Percentiles rank a stretch among this genome's conserved stretches.
These are phyloP conservation scores for Epinephelus cyanopodus DNA, from an alignment of 2,113 vertebrate genomes.

Conservation along the genomic window DNA sequence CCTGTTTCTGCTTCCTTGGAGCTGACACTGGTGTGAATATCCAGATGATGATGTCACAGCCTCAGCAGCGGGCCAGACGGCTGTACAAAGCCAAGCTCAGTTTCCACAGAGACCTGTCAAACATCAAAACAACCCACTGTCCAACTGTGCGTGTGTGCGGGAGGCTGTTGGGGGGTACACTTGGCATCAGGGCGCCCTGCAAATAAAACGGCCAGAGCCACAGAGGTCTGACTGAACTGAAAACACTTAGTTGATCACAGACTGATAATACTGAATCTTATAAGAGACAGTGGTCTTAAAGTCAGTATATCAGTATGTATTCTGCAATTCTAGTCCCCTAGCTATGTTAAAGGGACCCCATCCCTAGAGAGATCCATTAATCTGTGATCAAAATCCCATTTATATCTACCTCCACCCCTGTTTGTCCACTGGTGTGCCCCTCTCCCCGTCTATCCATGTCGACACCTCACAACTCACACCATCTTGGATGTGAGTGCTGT, in stretches of 20 bases:
- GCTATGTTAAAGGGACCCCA: background rate
- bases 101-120: constrained; percentile 80
- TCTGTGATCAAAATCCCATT: constrained; percentile 1
- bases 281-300: background rate
- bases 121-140: constrained; percentile 70
- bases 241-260: background rate
- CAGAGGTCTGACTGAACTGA: background rate
- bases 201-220: background rate
- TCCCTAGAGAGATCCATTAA: background rate
- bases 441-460: constrained; percentile 19
- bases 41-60: constrained; percentile 78
- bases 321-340: background rate
- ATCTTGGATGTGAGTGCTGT: constrained; percentile 54
- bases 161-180: constrained; percentile 11
- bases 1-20: constrained; percentile 78
- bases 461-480: constrained; percentile 48
- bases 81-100: constrained; percentile 70
- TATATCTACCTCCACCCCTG: background rate
- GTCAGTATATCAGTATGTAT: background rate
- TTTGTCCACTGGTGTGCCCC: constrained; percentile 1
- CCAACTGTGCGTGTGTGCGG: constrained; percentile 25
- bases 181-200: background rate
- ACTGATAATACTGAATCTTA: background rate
- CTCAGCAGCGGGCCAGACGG: constrained; percentile 49
- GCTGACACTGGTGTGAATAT: constrained; percentile 78